Conservation (phyloP, 2,113 vertebrate species). For the Platysteira castanea region DNA sequence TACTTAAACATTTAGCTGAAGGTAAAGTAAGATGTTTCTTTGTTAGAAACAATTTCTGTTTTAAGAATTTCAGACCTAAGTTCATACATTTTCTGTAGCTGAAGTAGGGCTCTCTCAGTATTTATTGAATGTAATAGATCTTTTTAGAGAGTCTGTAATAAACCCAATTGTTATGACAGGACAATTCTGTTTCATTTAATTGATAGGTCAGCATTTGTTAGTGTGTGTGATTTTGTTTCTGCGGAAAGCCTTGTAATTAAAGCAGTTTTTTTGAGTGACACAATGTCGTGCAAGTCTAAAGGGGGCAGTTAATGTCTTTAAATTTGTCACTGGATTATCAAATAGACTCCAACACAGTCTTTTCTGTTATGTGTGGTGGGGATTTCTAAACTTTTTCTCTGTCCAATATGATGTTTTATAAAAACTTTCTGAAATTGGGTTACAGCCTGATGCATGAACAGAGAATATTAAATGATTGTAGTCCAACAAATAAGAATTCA, state of each 20-base stretch:
- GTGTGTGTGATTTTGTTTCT: not conserved
- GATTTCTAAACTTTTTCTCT: constrained; percentile 44
- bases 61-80: not conserved
- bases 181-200: not conserved
- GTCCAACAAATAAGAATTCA: constrained; percentile 67
- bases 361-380: not conserved
- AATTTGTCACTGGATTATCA: not conserved
- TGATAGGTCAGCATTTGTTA: constrained; percentile 22
- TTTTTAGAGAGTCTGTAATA: not conserved
- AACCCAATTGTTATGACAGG: not conserved
- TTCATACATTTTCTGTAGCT: not conserved
- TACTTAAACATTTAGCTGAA: not conserved
- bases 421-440: constrained; percentile 60
- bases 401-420: not conserved
- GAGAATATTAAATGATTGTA: constrained; percentile 59
- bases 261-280: not conserved
- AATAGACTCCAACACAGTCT: not conserved
- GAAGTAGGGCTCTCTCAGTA: not conserved
- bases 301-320: not conserved
- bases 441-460: constrained; percentile 22
- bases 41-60: not conserved
- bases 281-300: not conserved
- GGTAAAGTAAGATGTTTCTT: not conserved
- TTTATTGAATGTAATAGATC: not conserved
- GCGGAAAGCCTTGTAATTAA: not conserved